A percentile compares a stretch with the other conserved stretches of the same genome.
Conservation (phyloP, 1,140 invertebrate genomes). For the Varroa destructor region DNA sequence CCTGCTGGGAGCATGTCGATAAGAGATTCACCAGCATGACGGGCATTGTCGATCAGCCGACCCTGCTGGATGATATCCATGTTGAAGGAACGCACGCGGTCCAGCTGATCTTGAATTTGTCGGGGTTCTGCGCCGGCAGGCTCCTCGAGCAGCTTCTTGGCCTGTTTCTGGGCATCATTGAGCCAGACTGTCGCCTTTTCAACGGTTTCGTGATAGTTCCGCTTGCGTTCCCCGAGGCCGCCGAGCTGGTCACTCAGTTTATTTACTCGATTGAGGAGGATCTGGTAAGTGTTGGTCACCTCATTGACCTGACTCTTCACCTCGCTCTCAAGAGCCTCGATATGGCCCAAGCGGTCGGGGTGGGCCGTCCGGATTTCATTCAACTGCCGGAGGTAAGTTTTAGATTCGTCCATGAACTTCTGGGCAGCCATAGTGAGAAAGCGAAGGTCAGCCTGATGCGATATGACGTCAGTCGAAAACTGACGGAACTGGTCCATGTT, state of each 20-base stretch:
- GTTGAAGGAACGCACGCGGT: slow-evolving; percentile 64
- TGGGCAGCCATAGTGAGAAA: slow-evolving; percentile 88
- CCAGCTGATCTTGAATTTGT: slow-evolving; percentile 70
- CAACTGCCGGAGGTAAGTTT: slow-evolving; percentile 62
- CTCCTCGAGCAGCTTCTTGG: slow-evolving; percentile 59
- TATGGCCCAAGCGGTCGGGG: slow-evolving; percentile 60
- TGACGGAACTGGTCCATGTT: slow-evolving; percentile 53
- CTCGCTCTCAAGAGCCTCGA: slow-evolving; percentile 56
- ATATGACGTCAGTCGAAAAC: slow-evolving; percentile 83
- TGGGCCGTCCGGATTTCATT: slow-evolving; percentile 70
- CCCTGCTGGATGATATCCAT: slow-evolving; percentile 73
- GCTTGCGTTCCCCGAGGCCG: slow-evolving; percentile 58
- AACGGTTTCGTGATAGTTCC: slow-evolving; percentile 66
- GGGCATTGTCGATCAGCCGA: slow-evolving; percentile 63
- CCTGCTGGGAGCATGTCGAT: slow-evolving; percentile 59
- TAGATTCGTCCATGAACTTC: slow-evolving; percentile 84
- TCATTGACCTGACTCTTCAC: slow-evolving; percentile 55
- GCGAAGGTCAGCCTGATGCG: slow-evolving; percentile 79
- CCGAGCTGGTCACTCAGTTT: slow-evolving; percentile 61
- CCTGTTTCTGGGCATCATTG: slow-evolving; percentile 61
- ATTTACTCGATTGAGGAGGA: slow-evolving; percentile 63
- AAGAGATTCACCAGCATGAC: slow-evolving; percentile 55
- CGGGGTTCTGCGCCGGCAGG: slow-evolving; percentile 69
- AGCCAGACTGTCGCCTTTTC: slow-evolving; percentile 71
- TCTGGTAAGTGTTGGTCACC: slow-evolving; percentile 48